A percentile compares a stretch with the other conserved stretches of the same genome.
phyloP scores from a whole-genome alignment of 2,888 invertebrate genomes.

The Desoria tigrina region DNA sequence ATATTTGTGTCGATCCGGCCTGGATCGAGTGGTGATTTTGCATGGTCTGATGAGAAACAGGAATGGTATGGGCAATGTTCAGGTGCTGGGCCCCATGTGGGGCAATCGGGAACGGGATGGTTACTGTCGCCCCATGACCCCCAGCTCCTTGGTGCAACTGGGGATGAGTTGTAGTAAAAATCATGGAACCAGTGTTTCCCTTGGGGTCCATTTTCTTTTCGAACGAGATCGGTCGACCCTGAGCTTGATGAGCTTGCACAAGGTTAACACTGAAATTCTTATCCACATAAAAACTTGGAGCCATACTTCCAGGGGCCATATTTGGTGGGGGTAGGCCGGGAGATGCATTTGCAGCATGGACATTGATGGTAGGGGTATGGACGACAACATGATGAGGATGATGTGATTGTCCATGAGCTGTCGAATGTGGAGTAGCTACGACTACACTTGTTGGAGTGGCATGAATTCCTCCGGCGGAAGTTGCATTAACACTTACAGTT shows the following conservation, averaged over 20 bases:
- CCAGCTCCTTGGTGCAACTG: constrained; percentile 28
- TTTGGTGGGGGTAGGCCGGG: constrained; percentile 31
- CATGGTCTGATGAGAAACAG: constrained; percentile 26
- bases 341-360: constrained; percentile 26
- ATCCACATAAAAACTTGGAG: constrained; percentile 47
- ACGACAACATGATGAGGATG: constrained; percentile 46
- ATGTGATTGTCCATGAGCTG: constrained; percentile 35
- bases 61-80: constrained; percentile 41
- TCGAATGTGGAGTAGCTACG: constrained; percentile 37
- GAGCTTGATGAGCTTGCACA: constrained; percentile 35
- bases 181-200: constrained; percentile 44
- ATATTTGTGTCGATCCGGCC: constrained; percentile 7
- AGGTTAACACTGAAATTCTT: constrained; percentile 45
- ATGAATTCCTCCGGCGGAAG: constrained; percentile 28
- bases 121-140: too few relatives aligned
- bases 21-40: too few relatives aligned
- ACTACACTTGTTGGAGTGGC: constrained; percentile 41
- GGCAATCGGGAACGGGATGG: constrained; percentile 40
- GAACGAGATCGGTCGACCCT: constrained; percentile 42
- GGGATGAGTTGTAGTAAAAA: constrained; percentile 44
- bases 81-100: constrained; percentile 36
- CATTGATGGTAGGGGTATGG: constrained; percentile 47
- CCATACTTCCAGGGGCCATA: constrained; percentile 31
- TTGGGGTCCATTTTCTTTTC: constrained; percentile 43
- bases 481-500: constrained; percentile 41